Percentiles rank a stretch among this genome's conserved stretches.
Conservation (phyloP, 2,888 invertebrate species). For the Acanthosepion pharaonis region DNA sequence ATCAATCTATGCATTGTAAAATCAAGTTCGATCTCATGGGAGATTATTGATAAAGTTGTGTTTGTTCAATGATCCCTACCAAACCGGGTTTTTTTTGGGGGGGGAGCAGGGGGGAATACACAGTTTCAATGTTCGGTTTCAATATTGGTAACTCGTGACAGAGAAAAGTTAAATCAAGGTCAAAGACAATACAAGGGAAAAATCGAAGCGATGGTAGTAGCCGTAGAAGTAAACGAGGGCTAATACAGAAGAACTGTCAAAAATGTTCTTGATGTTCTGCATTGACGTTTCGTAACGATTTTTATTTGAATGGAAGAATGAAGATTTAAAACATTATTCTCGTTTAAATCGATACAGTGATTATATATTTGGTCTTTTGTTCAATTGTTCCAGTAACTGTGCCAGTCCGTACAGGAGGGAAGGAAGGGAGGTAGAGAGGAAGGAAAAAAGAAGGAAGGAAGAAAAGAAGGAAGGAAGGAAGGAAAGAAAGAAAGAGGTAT, state of each 20-base stretch:
- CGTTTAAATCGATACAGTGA: background rate
- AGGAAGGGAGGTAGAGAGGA: background rate
- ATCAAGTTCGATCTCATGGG: too few species aligned
- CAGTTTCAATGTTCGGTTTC: background rate
- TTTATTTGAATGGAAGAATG: slow-evolving; percentile 17
- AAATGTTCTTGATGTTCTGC: background rate
- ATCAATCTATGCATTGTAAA: too few species aligned
- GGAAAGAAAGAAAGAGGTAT: background rate
- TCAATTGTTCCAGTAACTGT: background rate
- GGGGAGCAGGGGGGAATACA: too few species aligned
- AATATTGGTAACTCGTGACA: slow-evolving; percentile 20
- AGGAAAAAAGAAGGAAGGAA: background rate
- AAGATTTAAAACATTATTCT: too few species aligned
- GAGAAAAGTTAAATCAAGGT: background rate
- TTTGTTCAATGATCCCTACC: too few species aligned
- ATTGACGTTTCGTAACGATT: slow-evolving; percentile 33
- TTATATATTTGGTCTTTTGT: background rate
- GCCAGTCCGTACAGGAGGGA: background rate
- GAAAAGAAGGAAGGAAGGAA: background rate
- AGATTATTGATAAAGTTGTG: too few species aligned
- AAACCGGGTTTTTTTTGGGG: background rate
- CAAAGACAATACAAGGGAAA: background rate
- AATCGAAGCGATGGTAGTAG: background rate
- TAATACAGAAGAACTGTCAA: background rate
- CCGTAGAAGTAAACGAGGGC: background rate